These are phyloP conservation scores for Calcarius lapponicus DNA, from an alignment of 2,797 vertebrate species.

Conservation along the genomic window DNA sequence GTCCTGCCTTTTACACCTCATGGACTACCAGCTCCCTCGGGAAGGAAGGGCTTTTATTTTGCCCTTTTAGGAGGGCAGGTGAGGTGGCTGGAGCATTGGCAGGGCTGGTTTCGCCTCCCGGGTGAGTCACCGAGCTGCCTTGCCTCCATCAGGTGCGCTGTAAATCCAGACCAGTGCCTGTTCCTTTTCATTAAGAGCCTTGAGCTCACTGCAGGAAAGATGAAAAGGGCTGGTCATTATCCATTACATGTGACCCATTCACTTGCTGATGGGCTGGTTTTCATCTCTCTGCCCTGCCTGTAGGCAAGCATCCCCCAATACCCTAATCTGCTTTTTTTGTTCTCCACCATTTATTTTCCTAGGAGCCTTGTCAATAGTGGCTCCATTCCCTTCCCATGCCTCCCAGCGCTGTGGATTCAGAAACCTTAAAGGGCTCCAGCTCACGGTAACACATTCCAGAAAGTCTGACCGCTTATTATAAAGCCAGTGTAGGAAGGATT, in stretches of 20 bases:
- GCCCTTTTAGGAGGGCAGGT: background rate
- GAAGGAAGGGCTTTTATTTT: background rate
- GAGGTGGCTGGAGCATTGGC: background rate
- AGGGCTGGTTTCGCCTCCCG: background rate
- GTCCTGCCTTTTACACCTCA: background rate
- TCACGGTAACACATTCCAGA: slow-evolving; percentile 29
- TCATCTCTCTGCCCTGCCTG: slow-evolving; percentile 44
- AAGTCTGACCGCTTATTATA: background rate
- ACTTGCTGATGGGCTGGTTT: slow-evolving; percentile 53
- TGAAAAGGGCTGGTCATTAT: slow-evolving; percentile 44
- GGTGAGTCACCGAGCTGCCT: background rate
- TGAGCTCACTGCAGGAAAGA: slow-evolving; percentile 16
- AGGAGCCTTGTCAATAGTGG: slow-evolving; percentile 4
- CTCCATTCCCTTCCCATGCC: background rate
- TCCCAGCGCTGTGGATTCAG: background rate
- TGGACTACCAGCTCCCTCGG: background rate
- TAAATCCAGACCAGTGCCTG: background rate
- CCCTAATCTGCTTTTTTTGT: slow-evolving; percentile 32
- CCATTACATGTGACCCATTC: slow-evolving; percentile 23
- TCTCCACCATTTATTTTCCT: slow-evolving; percentile 39
- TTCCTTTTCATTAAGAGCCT: slow-evolving; percentile 34
- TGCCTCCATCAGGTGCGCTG: background rate
- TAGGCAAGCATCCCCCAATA: slow-evolving; percentile 36
- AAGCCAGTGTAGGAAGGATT: background rate
- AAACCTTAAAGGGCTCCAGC: slow-evolving; percentile 8